Base-by-base conservation (phyloP, 2,797 vertebrate species). In the Pristis pectinata region DNA sequence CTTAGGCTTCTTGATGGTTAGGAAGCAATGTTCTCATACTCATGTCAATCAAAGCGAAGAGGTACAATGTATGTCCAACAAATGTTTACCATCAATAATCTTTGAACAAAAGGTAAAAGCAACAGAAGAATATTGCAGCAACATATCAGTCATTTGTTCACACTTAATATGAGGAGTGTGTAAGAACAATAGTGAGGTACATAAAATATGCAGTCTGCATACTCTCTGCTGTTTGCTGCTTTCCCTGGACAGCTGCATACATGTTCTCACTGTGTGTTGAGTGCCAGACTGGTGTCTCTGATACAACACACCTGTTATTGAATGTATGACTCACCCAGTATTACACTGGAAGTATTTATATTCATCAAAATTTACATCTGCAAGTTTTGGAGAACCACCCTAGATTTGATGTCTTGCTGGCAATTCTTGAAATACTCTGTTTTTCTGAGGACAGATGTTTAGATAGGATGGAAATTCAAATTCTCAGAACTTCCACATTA, bases 241-340 rank as follows among this genome's bases (percentile, higher is more conserved):
- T 95, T 95, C 93, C 67, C 92, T 61, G 95, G 95, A 95, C 96
- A 97, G 96, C 96, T 97, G 96, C 95, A 96, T 96, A 96, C 24
- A 13, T 95, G 95, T 95, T 93, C 95, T 94, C 95, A 95, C 72
- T 94, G 95, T 94, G 95, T 96, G 96, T 94, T 96, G 96, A 96
- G 96, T 96, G 96, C 96, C 96, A 97, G 96, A 97, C 96, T 96
- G 96, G 95, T 96, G 95, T 95, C 96, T 94, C 96, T 97, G 96
- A 97, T 95, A 96, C 94, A 95, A 96, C 96, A 97, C 97, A 97
- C 97, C 97, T 97, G 97, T 95, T 97, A 96, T 95, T 95, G 95
- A 96, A 96, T 95, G 96, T 95, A 95, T 94, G 92, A 74, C 67
- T 93, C 91, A 72, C 91, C 93, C 70, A 22, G 70, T 30, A 41